Evolutionary conservation across 2,797 vertebrate species (phyloP).

Genomic region (Leptatherina wallacei): DNA sequence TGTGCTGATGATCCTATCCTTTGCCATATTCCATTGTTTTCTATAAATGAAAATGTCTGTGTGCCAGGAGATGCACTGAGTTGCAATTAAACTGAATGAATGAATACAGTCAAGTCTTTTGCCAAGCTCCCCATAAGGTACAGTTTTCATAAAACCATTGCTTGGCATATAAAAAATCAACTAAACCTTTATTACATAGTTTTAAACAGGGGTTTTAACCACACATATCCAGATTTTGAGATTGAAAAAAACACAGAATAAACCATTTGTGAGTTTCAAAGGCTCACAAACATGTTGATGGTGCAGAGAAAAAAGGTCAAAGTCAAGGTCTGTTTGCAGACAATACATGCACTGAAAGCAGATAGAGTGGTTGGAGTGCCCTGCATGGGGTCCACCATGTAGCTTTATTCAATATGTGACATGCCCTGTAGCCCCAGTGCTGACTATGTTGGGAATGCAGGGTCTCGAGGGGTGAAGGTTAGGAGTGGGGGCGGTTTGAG

Average conservation of each 20-base stretch:
- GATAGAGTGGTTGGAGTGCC: slow-evolving; percentile 33
- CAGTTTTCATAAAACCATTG: background rate
- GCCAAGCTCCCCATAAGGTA: background rate
- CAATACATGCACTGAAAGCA: slow-evolving; percentile 55
- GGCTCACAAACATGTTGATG: slow-evolving; percentile 26
- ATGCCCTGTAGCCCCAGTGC: slow-evolving; percentile 60
- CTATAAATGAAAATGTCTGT: background rate
- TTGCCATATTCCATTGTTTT: too few species aligned
- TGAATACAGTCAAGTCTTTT: background rate
- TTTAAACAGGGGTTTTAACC: background rate
- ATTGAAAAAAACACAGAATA: too few species aligned
- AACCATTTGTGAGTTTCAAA: background rate
- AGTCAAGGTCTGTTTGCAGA: slow-evolving; percentile 77
- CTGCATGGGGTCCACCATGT: slow-evolving; percentile 50
- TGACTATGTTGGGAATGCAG: slow-evolving; percentile 79
- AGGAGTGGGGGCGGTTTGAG: slow-evolving; percentile 52
- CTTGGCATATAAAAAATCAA: background rate
- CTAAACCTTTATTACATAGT: background rate
- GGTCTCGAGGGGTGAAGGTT: slow-evolving; percentile 70
- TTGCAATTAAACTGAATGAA: background rate
- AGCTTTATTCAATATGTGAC: slow-evolving; percentile 74
- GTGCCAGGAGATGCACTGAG: background rate
- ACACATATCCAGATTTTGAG: too few species aligned
- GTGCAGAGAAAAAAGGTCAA: slow-evolving; percentile 67
- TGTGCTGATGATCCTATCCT: background rate